Conservation (phyloP, 2,797 vertebrate species). For the Peromyscus nudipes region DNA sequence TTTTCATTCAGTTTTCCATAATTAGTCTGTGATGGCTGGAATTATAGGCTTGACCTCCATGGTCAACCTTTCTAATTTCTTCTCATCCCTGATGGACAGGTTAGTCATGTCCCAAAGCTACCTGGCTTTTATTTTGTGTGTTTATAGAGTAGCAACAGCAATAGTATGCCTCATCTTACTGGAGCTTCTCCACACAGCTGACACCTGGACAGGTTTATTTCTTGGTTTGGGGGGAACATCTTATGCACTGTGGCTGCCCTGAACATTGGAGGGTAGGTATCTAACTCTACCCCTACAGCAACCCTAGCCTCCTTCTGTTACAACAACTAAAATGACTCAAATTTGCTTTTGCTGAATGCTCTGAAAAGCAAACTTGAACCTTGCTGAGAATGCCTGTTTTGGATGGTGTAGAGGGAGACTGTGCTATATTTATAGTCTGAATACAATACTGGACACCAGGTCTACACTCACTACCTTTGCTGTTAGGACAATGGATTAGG, state of each 20-base stretch:
- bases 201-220: not conserved
- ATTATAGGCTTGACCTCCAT: not conserved
- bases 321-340: not conserved
- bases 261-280: too few relatives aligned
- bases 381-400: not conserved
- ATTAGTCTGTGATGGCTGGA: not conserved
- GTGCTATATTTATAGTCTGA: not conserved
- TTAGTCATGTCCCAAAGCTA: not conserved
- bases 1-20: not conserved
- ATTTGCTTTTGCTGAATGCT: not conserved
- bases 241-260: not conserved
- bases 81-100: not conserved
- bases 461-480: too few relatives aligned
- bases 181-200: not conserved
- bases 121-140: not conserved
- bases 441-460: accelerated
- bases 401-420: not conserved
- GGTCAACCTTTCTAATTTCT: not conserved
- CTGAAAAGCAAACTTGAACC: not conserved
- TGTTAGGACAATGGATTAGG: too few relatives aligned
- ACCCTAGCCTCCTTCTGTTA: not conserved
- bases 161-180: accelerated
- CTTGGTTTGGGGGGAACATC: too few relatives aligned
- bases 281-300: not conserved
- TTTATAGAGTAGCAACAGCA: not conserved